Conservation (phyloP, 35 echinoderm and acorn worm species). For the Amphiura filiformis region DNA sequence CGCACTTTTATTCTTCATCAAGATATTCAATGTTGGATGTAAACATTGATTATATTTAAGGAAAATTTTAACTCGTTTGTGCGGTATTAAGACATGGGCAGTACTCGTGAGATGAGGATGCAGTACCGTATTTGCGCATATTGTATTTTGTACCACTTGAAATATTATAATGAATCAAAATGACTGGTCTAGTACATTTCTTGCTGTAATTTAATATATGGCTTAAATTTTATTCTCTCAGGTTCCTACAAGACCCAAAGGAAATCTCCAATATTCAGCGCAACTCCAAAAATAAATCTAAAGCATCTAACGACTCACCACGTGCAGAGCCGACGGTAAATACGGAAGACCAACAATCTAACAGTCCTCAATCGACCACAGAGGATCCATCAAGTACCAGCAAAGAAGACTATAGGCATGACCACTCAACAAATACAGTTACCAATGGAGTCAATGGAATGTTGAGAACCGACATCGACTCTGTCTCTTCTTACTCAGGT, state of each 20-base stretch:
- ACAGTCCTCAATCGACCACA: background rate
- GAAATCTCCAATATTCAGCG: conserved; percentile 71
- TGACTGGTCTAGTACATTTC: background rate
- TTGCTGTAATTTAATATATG: background rate
- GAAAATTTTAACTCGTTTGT: background rate
- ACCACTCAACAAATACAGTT: too few relatives aligned
- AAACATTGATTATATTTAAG: too few relatives aligned
- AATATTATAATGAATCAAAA: background rate
- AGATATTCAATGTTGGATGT: too few relatives aligned
- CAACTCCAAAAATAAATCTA: conserved; percentile 47
- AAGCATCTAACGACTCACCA: background rate
- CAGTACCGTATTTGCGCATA: background rate
- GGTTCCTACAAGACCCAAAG: conserved; percentile 70
- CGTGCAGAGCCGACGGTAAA: background rate
- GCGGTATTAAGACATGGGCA: background rate
- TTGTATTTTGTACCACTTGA: background rate
- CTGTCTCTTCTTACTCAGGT: background rate
- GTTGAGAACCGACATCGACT: background rate
- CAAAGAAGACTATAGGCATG: too few relatives aligned
- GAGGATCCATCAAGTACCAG: too few relatives aligned
- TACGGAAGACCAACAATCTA: background rate
- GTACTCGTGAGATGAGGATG: background rate
- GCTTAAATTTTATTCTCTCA: conserved; percentile 11
- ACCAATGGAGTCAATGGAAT: background rate
- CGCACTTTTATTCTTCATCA: too few relatives aligned